These are phyloP conservation scores for Carassius carassius DNA, from an alignment of 2,113 vertebrate species.

Conservation along the genomic window DNA sequence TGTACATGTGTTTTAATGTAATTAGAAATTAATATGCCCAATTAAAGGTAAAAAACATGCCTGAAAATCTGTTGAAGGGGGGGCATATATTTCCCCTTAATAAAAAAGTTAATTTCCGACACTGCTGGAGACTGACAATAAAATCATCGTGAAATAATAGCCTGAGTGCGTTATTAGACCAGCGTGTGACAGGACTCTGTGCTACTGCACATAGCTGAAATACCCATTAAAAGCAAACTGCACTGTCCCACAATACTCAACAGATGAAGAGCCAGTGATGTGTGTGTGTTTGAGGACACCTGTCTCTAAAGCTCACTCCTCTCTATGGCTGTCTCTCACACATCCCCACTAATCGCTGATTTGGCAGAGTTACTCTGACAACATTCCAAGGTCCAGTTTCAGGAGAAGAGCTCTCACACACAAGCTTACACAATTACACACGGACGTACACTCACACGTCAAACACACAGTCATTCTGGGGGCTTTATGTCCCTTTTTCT, in stretches of 20 bases:
- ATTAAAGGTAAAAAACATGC: neutral
- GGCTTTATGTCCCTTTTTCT: conserved; percentile 4
- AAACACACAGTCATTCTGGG: conserved; percentile 21
- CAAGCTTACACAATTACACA: conserved; percentile 43
- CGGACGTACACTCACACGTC: conserved; percentile 1
- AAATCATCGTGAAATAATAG: conserved; percentile 47
- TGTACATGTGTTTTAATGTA: neutral
- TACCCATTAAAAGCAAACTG: conserved; percentile 33
- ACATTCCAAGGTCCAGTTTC: conserved; percentile 61
- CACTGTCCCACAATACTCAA: conserved; percentile 28
- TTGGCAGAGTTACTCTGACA: conserved; percentile 59
- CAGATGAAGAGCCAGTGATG: conserved; percentile 18
- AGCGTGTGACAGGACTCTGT: conserved; percentile 32
- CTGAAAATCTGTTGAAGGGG: neutral
- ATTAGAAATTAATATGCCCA: neutral
- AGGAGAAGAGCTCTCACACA: conserved; percentile 58
- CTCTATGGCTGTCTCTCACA: conserved; percentile 59
- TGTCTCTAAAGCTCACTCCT: conserved; percentile 57
- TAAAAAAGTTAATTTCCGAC: conserved; percentile 12
- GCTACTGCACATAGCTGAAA: conserved; percentile 49
- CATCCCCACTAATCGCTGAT: conserved; percentile 59
- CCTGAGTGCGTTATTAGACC: conserved; percentile 23
- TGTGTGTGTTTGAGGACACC: conserved; percentile 54
- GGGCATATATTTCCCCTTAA: neutral
- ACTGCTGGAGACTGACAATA: conserved; percentile 35